These are phyloP conservation scores for Larimichthys polyactis DNA, from an alignment of 2,113 vertebrate species.

Conservation along the genomic window DNA sequence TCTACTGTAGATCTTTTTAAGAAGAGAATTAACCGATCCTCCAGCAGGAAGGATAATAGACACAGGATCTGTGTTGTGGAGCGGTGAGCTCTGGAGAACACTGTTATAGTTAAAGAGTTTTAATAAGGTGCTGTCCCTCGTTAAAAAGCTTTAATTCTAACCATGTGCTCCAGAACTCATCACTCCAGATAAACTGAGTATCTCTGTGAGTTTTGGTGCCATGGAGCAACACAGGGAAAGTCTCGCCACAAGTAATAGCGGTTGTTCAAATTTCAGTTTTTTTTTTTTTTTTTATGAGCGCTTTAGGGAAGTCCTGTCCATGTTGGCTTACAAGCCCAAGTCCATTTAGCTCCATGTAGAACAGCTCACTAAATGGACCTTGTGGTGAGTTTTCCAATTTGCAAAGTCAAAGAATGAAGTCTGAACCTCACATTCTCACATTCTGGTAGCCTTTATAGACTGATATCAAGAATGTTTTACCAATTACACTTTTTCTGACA, in stretches of 20 bases:
- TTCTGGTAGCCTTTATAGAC: background rate
- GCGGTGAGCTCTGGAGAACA: background rate
- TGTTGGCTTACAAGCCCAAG: background rate
- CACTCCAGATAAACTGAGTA: background rate
- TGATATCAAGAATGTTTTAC: background rate
- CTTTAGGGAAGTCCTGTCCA: background rate
- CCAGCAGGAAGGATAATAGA: background rate
- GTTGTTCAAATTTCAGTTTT: background rate
- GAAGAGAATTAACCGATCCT: background rate
- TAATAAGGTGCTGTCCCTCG: background rate
- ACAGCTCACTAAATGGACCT: background rate
- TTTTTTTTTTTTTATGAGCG: background rate
- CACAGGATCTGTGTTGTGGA: background rate
- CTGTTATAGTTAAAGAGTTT: background rate
- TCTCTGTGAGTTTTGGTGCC: background rate
- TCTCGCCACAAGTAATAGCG: background rate
- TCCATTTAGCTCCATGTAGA: background rate
- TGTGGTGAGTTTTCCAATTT: background rate
- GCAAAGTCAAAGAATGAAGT: background rate
- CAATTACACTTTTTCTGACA: background rate
- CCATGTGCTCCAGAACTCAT: background rate
- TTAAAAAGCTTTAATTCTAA: constrained; percentile 5
- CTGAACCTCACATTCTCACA: background rate
- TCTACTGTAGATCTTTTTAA: no score
- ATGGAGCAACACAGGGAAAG: background rate